phyloP scores from a whole-genome alignment of 2,797 vertebrate genomes.

The Lutjanus argentimaculatus region DNA sequence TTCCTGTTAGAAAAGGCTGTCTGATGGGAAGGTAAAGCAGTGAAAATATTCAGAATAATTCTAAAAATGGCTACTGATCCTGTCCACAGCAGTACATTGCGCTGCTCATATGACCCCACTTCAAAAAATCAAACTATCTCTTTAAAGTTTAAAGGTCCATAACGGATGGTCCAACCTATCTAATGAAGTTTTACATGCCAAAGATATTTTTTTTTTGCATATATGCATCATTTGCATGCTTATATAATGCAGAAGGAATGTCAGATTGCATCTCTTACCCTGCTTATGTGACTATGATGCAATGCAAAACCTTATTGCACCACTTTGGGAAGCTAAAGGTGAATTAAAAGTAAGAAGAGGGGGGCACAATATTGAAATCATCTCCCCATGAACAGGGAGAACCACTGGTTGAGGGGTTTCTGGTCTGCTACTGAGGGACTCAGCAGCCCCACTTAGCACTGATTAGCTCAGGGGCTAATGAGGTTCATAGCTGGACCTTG shows the following conservation, averaged over 20 bases:
- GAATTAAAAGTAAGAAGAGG: slow-evolving; percentile 1
- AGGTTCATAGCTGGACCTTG: slow-evolving; percentile 51
- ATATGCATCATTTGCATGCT: not conserved
- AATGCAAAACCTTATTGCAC: not conserved
- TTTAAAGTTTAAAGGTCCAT: not conserved
- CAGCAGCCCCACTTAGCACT: slow-evolving; percentile 25
- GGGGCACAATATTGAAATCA: slow-evolving; percentile 3
- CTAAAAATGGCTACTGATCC: too few relatives aligned
- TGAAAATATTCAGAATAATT: too few relatives aligned
- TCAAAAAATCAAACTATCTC: too few relatives aligned
- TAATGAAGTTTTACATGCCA: not conserved
- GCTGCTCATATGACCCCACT: too few relatives aligned
- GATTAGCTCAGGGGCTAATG: slow-evolving; percentile 50
- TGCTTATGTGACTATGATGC: not conserved
- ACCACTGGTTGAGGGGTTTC: not conserved
- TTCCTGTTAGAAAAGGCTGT: too few relatives aligned
- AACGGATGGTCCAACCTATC: not conserved
- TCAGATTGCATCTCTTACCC: not conserved
- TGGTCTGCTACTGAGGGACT: slow-evolving; percentile 19
- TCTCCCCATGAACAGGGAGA: slow-evolving; percentile 2
- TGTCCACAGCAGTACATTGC: too few relatives aligned
- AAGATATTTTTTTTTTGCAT: not conserved
- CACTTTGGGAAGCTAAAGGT: slow-evolving; percentile 33
- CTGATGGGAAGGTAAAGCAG: too few relatives aligned
- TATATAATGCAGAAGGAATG: not conserved